phyloP scores from a whole-genome alignment of 2,888 invertebrate genomes.

The Zaprionus bogoriensis region DNA sequence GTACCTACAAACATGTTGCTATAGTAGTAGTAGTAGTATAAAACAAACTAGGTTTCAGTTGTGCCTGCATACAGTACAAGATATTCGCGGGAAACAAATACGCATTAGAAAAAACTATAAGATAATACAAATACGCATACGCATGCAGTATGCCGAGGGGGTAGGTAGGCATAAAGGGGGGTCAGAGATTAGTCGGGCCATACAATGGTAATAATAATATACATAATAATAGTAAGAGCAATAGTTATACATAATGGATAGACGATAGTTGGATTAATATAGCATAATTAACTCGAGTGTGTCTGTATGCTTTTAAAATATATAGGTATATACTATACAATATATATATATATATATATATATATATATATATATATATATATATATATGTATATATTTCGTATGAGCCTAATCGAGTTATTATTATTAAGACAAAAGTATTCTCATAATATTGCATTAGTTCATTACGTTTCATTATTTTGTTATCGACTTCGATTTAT shows the following conservation, averaged over 20 bases:
- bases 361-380: conserved; percentile 9
- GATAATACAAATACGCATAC: conserved; percentile 25
- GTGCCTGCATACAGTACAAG: conserved; percentile 54
- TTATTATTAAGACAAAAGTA: conserved; percentile 45
- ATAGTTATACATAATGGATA: conserved; percentile 45
- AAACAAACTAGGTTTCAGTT: conserved; percentile 12
- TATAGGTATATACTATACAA: conserved; percentile 10
- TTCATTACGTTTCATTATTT: conserved; percentile 16
- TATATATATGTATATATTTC: conserved; percentile 24
- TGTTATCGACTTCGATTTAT: conserved; percentile 12
- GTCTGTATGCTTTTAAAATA: conserved; percentile 33
- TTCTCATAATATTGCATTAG: conserved; percentile 47
- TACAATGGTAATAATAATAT: conserved; percentile 27
- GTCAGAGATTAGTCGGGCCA: conserved; percentile 15
- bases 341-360: too few species aligned
- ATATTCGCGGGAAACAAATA: background rate
- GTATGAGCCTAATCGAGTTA: conserved; percentile 45
- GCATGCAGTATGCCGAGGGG: background rate
- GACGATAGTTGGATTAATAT: conserved; percentile 40
- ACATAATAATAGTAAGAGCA: conserved; percentile 53
- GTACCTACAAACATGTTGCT: conserved; percentile 17
- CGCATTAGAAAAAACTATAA: background rate
- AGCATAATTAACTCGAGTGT: conserved; percentile 21
- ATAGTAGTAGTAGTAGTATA: conserved; percentile 4
- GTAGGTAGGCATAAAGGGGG: background rate